Conservation (phyloP, 2,888 invertebrate species). For the Falcaria lacertinaria region DNA sequence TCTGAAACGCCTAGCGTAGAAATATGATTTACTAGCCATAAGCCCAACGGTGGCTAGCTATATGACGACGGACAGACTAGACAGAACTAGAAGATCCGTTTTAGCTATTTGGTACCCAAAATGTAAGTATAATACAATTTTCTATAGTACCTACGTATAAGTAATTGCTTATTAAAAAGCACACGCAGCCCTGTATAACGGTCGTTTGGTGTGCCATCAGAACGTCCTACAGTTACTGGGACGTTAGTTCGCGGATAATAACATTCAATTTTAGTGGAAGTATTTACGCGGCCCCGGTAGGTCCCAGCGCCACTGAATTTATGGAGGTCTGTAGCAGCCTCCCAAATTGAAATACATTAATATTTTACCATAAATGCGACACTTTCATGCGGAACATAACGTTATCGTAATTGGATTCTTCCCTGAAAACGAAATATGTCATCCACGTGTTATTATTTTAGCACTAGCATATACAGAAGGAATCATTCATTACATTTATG, state of each 20-base stretch:
- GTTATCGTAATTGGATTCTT: conserved; percentile 78
- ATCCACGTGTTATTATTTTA: conserved; percentile 37
- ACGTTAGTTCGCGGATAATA: conserved; percentile 61
- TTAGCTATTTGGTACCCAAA: no score
- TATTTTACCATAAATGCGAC: conserved; percentile 79
- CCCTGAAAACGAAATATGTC: conserved; percentile 52
- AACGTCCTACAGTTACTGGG: conserved; percentile 33
- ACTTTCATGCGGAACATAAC: conserved; percentile 76
- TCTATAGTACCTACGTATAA: neutral
- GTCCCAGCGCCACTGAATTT: conserved; percentile 67
- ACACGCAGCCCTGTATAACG: conserved; percentile 1
- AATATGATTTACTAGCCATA: no score
- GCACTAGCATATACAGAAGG: conserved; percentile 19
- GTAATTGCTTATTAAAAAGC: neutral
- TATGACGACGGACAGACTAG: no score
- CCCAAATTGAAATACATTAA: conserved; percentile 80
- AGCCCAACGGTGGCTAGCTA: no score
- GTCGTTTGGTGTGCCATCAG: conserved; percentile 10
- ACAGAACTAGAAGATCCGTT: no score
- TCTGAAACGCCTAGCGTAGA: no score
- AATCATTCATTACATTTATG: neutral
- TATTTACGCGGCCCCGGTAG: conserved; percentile 69
- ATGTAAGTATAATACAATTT: neutral
- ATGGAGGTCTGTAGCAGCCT: conserved; percentile 74
- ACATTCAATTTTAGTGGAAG: conserved; percentile 73